Evolutionary conservation across 64 coral and sea anemone species (phyloP).

Genomic region (Astreopora myriophthalma): DNA sequence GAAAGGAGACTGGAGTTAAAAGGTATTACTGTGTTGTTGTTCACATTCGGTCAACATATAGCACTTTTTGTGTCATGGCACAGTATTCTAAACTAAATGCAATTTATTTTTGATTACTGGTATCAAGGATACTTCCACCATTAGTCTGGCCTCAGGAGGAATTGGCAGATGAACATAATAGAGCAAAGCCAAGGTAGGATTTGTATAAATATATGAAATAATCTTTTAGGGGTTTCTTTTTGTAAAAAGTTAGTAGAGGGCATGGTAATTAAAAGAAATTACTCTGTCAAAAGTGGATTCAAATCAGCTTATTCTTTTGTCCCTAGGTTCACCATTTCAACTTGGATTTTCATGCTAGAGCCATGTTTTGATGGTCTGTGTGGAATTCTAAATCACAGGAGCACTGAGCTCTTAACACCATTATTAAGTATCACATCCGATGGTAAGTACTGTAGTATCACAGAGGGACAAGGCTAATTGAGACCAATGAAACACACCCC

Average conservation of each 20-base stretch:
- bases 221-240: too few species aligned
- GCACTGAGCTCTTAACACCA: slow-evolving; percentile 66
- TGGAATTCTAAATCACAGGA: slow-evolving; percentile 80
- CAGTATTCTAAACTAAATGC: background rate
- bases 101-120: background rate
- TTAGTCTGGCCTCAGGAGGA: slow-evolving; percentile 71
- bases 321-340: slow-evolving; percentile 77
- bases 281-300: background rate
- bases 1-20: slow-evolving; percentile 80
- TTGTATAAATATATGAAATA: too few species aligned
- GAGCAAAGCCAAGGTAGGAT: slow-evolving; percentile 70
- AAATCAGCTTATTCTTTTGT: background rate
- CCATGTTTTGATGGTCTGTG: slow-evolving; percentile 61
- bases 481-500: too few species aligned
- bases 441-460: slow-evolving; percentile 12
- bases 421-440: slow-evolving; percentile 55
- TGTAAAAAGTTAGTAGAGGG: background rate
- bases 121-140: slow-evolving; percentile 52
- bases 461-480: too few species aligned
- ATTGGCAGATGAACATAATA: slow-evolving; percentile 57
- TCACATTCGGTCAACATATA: background rate
- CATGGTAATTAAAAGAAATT: background rate
- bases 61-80: background rate
- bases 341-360: slow-evolving; percentile 71
- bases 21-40: slow-evolving; percentile 31